These are phyloP conservation scores for Eupelmus urozonus DNA, from an alignment of 2,888 invertebrate species.

Conservation along the genomic window DNA sequence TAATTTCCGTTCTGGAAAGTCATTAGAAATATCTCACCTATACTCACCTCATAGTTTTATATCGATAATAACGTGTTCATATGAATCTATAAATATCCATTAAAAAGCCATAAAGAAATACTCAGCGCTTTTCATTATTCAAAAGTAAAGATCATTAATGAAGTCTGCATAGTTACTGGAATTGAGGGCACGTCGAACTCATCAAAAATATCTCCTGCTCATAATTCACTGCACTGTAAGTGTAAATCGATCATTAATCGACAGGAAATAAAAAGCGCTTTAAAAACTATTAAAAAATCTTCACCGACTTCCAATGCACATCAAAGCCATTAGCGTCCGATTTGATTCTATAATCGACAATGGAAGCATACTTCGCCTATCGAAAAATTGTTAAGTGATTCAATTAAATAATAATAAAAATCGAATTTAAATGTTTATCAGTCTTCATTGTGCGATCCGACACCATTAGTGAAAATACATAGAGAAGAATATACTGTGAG, in stretches of 20 bases:
- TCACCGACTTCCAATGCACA: slow-evolving; percentile 5
- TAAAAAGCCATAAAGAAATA: slow-evolving; percentile 37
- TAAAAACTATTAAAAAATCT: slow-evolving; percentile 6
- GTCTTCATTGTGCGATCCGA: neutral
- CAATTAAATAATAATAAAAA: neutral
- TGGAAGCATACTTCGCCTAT: neutral
- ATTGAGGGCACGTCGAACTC: slow-evolving; percentile 33
- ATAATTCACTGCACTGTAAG: too few species aligned
- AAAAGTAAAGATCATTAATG: neutral
- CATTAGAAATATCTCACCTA: neutral
- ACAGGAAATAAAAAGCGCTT: slow-evolving; percentile 17
- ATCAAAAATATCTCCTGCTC: neutral
- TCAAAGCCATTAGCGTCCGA: neutral
- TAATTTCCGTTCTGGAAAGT: neutral
- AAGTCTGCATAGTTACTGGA: neutral
- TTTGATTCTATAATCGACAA: neutral
- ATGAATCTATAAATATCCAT: slow-evolving; percentile 1
- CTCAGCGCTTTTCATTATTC: slow-evolving; percentile 22
- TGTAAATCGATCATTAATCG: neutral
- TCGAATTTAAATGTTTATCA: neutral
- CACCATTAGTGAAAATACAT: neutral
- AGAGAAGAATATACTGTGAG: neutral
- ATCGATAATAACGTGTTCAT: neutral
- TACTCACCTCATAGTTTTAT: neutral
- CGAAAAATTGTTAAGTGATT: neutral